Conservation (phyloP, 2,113 vertebrate genomes). For the Phaethon lepturus region DNA sequence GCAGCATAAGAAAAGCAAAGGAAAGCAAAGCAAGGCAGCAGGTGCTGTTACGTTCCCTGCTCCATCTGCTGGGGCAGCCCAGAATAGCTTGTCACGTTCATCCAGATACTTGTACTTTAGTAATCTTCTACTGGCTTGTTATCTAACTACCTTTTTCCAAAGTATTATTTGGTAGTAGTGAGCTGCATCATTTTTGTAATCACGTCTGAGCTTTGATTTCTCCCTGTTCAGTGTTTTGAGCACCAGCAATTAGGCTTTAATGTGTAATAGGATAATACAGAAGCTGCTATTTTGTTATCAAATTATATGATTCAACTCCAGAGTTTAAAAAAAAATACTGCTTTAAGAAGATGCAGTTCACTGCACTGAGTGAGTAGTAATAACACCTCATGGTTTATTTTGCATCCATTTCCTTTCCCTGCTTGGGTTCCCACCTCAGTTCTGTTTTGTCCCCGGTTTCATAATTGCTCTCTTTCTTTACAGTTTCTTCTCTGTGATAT, state of each 20-base stretch:
- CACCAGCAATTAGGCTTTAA: background rate
- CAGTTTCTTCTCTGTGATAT: background rate
- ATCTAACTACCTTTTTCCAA: background rate
- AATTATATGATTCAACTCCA: fast-evolving
- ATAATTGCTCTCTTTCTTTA: background rate
- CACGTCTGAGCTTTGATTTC: background rate
- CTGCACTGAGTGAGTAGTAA: background rate
- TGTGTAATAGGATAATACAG: background rate
- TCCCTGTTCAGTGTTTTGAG: background rate
- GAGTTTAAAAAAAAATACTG: background rate
- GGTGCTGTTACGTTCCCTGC: background rate
- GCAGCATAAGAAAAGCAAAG: background rate
- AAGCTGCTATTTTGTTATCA: background rate
- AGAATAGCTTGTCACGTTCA: background rate
- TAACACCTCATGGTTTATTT: background rate
- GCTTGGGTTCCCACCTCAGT: background rate
- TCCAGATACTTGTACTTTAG: background rate
- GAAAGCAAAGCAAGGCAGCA: background rate
- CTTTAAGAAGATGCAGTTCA: background rate
- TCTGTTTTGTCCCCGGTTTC: background rate
- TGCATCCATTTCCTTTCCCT: background rate
- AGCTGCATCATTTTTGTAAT: background rate
- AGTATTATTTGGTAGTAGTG: background rate
- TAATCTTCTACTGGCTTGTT: background rate
- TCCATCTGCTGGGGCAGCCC: slow-evolving; percentile 26